Evolutionary conservation across 1,140 invertebrate genomes (phyloP).

Genomic region (Popillia japonica): DNA sequence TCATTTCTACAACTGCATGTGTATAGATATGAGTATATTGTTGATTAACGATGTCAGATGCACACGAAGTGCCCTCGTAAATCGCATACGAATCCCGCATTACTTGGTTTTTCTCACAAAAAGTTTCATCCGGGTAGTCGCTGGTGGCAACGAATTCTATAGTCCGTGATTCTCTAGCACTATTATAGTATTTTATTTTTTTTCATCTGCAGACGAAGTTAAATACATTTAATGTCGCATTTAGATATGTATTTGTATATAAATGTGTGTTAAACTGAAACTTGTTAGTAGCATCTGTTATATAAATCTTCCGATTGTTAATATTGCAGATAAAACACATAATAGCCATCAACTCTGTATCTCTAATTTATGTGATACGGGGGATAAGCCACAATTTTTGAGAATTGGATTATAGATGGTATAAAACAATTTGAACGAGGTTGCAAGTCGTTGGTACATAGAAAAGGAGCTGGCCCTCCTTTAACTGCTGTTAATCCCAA

Average conservation of each 20-base stretch:
- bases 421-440: too few species aligned
- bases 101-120: conserved; percentile 49
- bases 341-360: too few species aligned
- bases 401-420: too few species aligned
- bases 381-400: too few species aligned
- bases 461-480: too few species aligned
- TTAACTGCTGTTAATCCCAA: too few species aligned
- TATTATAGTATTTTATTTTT: conserved; percentile 35
- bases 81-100: conserved; percentile 49
- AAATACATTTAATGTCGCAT: not conserved
- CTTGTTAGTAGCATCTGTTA: too few species aligned
- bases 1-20: conserved; percentile 37
- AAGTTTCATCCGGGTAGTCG: conserved; percentile 45
- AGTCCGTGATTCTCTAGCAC: conserved; percentile 40
- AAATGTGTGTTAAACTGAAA: too few species aligned
- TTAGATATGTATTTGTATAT: not conserved
- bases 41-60: conserved; percentile 49
- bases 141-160: conserved; percentile 37
- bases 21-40: conserved; percentile 41
- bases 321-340: too few species aligned
- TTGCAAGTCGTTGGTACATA: too few species aligned
- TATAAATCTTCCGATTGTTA: too few species aligned
- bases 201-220: conserved; percentile 20
- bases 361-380: too few species aligned
- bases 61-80: conserved; percentile 49